Evolutionary conservation across 1,140 invertebrate genomes (phyloP), one percentile per base, ranked within the genome.

Genomic region (Micrasema minimum): DNA sequence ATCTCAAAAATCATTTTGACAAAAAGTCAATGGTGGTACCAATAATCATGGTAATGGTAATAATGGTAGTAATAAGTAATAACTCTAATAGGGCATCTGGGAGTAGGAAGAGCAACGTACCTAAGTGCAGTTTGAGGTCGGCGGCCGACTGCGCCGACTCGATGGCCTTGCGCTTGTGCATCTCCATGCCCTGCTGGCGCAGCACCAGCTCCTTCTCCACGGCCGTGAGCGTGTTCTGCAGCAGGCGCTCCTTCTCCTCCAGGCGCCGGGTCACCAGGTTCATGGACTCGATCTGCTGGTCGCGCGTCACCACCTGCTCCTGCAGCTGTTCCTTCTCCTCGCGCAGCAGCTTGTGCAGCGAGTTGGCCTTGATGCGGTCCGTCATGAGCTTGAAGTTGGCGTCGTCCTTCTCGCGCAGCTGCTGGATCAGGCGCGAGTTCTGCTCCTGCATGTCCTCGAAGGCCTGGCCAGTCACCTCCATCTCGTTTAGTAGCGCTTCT

Each of bases 361-460:
- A 96, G 82, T 98, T 98, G 4, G 96, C 95, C 82, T 99, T 99
- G 59, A 99, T 99, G 61, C 95, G 82, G 78, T 99, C 98, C 0
- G 96, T 96, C 96, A 99, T 99, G 0, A 99, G 89, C 83, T 99
- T 99, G 78, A 99, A 99, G 83, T 99, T 99, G 2, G 97, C 97
- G 80, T 99, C 97, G 81, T 99, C 98, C 78, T 99, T 99, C 80
- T 99, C 97, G 2, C 96, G 85, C 14, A 99, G 83, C 81, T 99
- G 97, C 77, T 99, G 96, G 57, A 99, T 94, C 10, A 99, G 86
- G 26, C 97, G 85, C 0, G 95, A 95, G 85, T 99, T 99, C 82
- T 99, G 96, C 79, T 99, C 97, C 82, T 99, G 97, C 96, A 99
- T 98, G 78, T 99, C 97, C 83, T 99, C 97, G 80, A 98, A 99